phyloP scores from a whole-genome alignment of 2,888 invertebrate species.

The Hetaerina titia region DNA sequence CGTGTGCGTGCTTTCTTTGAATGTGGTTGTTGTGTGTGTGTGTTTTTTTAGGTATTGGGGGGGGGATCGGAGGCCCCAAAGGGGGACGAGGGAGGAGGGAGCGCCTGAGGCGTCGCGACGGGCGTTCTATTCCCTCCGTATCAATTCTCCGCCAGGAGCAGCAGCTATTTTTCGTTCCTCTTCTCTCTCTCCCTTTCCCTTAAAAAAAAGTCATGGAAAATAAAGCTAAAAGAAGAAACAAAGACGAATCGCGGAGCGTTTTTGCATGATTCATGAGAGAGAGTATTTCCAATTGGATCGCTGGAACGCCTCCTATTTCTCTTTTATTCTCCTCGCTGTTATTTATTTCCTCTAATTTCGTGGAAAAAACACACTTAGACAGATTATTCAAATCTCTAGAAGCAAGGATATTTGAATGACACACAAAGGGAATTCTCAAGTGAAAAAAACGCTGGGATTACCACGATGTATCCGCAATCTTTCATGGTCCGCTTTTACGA shows the following conservation, averaged over 20 bases:
- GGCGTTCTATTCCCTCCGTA: not conserved
- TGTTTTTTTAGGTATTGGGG: not conserved
- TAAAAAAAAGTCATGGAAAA: not conserved
- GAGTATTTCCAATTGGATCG: not conserved
- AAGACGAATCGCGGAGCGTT: not conserved
- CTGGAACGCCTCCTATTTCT: not conserved
- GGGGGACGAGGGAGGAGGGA: not conserved
- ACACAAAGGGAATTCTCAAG: not conserved
- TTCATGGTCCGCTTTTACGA: too few relatives aligned
- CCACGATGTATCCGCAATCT: too few relatives aligned
- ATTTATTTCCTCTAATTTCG: constrained; percentile 17
- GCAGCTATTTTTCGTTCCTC: not conserved
- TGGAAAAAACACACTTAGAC: not conserved
- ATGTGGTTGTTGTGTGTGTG: not conserved
- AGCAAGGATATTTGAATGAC: not conserved
- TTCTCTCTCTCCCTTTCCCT: not conserved
- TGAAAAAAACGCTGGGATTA: too few relatives aligned
- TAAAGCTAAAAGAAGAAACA: not conserved
- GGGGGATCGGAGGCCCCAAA: too few relatives aligned
- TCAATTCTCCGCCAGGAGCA: not conserved
- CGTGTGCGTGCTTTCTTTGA: too few relatives aligned
- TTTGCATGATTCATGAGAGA: constrained; percentile 12
- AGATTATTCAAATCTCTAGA: not conserved
- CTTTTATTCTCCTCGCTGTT: not conserved
- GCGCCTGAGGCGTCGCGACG: not conserved